A percentile compares a stretch with the other conserved stretches of the same genome.
Conservation (phyloP, 2,888 invertebrate species). For the Orgyia antiqua region DNA sequence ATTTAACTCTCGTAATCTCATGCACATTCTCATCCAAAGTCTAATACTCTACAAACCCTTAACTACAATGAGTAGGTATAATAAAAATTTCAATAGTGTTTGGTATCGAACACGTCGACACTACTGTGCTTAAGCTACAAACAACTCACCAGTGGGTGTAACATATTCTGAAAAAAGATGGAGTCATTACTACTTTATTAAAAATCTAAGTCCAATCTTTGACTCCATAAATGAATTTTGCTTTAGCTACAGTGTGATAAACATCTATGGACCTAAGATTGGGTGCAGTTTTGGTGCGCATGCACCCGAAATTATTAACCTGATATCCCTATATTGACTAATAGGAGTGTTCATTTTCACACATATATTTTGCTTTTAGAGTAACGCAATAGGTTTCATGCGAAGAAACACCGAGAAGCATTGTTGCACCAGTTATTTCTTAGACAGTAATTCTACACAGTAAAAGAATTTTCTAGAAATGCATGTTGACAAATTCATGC, state of each 20-base stretch:
- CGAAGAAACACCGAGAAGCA: slow-evolving; percentile 28
- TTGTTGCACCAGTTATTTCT: slow-evolving; percentile 8
- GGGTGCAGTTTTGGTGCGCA: slow-evolving; percentile 26
- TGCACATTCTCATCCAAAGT: slow-evolving; percentile 8
- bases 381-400: slow-evolving; percentile 22
- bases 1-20: no score
- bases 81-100: slow-evolving; percentile 13
- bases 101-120: slow-evolving; percentile 20
- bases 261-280: slow-evolving; percentile 20
- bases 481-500: slow-evolving; percentile 67
- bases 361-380: slow-evolving; percentile 8
- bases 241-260: slow-evolving; percentile 29
- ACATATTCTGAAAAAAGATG: slow-evolving; percentile 78
- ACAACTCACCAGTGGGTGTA: slow-evolving; percentile 75
- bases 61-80: slow-evolving; percentile 12
- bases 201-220: slow-evolving; percentile 60
- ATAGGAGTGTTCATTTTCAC: slow-evolving; percentile 4
- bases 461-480: slow-evolving; percentile 19
- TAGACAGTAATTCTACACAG: slow-evolving; percentile 13
- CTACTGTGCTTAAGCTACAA: slow-evolving; percentile 61
- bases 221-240: slow-evolving; percentile 70
- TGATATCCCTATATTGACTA: slow-evolving; percentile 5
- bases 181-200: slow-evolving; percentile 70
- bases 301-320: no score
- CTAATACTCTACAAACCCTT: slow-evolving; percentile 6